Percentiles rank a stretch among this genome's conserved stretches.
Evolutionary conservation across 2,888 invertebrate species (phyloP).

Genomic region (Temnothorax rugatulus): DNA sequence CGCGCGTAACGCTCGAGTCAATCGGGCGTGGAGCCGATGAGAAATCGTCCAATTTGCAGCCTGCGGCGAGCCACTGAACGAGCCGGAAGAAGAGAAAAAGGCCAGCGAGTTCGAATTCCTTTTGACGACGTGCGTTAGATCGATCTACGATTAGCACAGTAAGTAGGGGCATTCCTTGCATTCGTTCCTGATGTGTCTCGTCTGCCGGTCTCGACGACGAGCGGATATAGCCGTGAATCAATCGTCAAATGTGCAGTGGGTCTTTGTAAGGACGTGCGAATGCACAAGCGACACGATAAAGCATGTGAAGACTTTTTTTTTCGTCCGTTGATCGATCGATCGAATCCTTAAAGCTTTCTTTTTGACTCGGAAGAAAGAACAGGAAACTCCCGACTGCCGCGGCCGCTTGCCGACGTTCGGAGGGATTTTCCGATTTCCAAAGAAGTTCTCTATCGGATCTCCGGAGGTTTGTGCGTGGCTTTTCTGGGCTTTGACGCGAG

Average conservation of each 20-base stretch:
- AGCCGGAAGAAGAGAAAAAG: slow-evolving; percentile 18
- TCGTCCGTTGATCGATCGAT: neutral
- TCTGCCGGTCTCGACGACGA: neutral
- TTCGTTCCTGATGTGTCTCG: neutral
- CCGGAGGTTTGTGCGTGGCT: slow-evolving; percentile 15
- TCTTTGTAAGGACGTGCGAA: neutral
- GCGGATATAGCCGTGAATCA: slow-evolving; percentile 10
- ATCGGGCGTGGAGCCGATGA: slow-evolving; percentile 8
- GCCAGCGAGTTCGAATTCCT: slow-evolving; percentile 23
- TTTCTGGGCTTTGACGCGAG: slow-evolving; percentile 19
- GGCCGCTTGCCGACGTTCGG: slow-evolving; percentile 3
- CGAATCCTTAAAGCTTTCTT: neutral
- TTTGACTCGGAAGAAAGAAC: neutral
- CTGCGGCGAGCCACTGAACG: neutral
- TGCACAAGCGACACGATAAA: neutral
- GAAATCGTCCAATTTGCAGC: neutral
- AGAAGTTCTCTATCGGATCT: slow-evolving; percentile 23
- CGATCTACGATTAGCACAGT: slow-evolving; percentile 63
- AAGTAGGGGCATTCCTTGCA: slow-evolving; percentile 43
- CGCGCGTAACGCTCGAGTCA: neutral
- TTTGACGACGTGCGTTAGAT: slow-evolving; percentile 37
- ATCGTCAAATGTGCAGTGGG: slow-evolving; percentile 3
- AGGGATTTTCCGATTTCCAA: slow-evolving; percentile 26
- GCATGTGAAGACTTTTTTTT: neutral
- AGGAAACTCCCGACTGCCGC: slow-evolving; percentile 9